phyloP scores from a whole-genome alignment of 1,140 invertebrate species.

The Armadillidium nasatum region DNA sequence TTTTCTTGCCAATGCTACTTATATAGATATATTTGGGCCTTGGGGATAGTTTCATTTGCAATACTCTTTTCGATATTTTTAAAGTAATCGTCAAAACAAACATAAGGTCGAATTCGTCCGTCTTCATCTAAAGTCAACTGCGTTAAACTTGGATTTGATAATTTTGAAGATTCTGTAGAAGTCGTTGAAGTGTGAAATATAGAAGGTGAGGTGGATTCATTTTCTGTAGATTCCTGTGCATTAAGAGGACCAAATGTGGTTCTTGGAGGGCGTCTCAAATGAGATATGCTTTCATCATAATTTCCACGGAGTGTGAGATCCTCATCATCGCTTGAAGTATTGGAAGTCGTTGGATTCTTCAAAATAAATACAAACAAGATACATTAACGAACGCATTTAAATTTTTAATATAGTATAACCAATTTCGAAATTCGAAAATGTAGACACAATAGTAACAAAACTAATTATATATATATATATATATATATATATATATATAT shows the following conservation, averaged over 20 bases:
- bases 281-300: not conserved
- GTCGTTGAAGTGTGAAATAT: constrained; percentile 44
- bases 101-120: constrained; percentile 69
- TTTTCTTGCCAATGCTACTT: not conserved
- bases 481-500: too few relatives aligned
- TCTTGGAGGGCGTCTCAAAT: constrained; percentile 14
- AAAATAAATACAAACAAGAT: too few relatives aligned
- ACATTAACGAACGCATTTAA: too few relatives aligned
- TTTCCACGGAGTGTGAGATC: constrained; percentile 27
- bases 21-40: constrained; percentile 37
- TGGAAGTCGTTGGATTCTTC: not conserved
- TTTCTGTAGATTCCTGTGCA: constrained; percentile 9
- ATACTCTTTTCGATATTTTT: constrained; percentile 61
- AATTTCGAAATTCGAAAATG: not conserved
- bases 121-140: constrained; percentile 56
- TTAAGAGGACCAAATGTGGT: constrained; percentile 2
- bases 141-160: constrained; percentile 43
- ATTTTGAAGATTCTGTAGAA: constrained; percentile 42
- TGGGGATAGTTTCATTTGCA: constrained; percentile 41
- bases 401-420: not conserved
- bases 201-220: constrained; percentile 16
- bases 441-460: not conserved
- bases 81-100: constrained; percentile 79
- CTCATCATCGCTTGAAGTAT: constrained; percentile 26
- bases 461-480: too few relatives aligned